Evolutionary conservation across 2,888 invertebrate genomes (phyloP), one percentile per base, ranked within the genome.

Genomic region (Rotaria macrura): DNA sequence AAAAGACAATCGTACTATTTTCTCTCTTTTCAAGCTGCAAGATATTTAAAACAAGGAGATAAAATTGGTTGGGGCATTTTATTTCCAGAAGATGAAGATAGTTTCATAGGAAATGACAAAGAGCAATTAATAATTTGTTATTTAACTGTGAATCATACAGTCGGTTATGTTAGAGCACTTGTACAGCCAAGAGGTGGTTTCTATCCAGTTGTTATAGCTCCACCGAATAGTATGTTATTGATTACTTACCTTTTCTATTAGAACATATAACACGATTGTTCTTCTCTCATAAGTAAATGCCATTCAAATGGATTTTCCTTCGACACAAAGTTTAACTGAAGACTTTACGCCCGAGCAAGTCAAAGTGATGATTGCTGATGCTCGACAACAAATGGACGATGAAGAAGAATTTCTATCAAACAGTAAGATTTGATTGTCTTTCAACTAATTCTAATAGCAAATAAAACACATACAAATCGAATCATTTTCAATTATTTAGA

Each of bases 121-220:
- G 88, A 89, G 47, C 88, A 89, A 85, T 88, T 90, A 57, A 89
- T 90, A 84, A 88, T 90, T 83, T 89, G 89, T 85, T 90, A 89
- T 87, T 88, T 90, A 84, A 89, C 89, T 14, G 89, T 90, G 79
- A 89, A 90, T 87, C 88, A 89, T 23, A 88, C 88, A 72, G 89
- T 90, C 34, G 88, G 88, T 38, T 87, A 90, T 57, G 88, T 89
- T 23, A 87, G 90, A 43, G 89, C 89, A 83, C 87, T 90, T 85
- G 89, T 88, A 86, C 89, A 89, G 85, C 90, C 90, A 3, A 89
- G 89, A 5, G 90, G 90, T 34, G 90, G 90, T 20, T 88, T 90
- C 57, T 89, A 88, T 87, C 89, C 90, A 0, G 87, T 89, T 17
- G 88, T 90, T 49, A 87, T 89, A 43, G 86, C 86, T 23, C 86